Evolutionary conservation across 2,113 vertebrate genomes (phyloP).

Genomic region (Lichenostomus cassidix): DNA sequence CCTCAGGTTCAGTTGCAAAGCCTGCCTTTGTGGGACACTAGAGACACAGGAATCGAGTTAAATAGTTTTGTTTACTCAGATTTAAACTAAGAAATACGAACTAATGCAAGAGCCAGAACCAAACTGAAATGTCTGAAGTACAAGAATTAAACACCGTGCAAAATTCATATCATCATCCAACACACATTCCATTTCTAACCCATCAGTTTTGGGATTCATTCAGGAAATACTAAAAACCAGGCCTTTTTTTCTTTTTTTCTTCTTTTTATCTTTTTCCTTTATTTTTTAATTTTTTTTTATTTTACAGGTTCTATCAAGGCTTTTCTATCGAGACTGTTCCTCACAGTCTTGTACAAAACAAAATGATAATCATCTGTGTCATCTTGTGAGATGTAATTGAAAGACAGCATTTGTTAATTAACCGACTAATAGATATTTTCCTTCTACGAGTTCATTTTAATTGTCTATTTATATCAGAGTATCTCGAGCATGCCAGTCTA

Average conservation of each 20-base stretch:
- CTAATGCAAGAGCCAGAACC: conserved; percentile 18
- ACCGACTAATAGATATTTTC: neutral
- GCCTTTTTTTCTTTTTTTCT: neutral
- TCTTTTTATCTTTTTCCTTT: neutral
- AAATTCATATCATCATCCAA: conserved; percentile 50
- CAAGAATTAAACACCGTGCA: conserved; percentile 38
- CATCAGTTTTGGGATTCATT: conserved; percentile 60
- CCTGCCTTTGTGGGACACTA: conserved; percentile 48
- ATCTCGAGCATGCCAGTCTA: neutral
- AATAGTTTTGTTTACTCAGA: conserved; percentile 60
- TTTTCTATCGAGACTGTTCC: neutral
- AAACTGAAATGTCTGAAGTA: conserved; percentile 35
- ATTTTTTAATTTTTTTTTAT: neutral
- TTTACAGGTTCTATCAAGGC: neutral
- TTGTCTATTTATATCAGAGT: neutral
- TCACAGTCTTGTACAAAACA: neutral
- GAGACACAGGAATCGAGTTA: neutral
- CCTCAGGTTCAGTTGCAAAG: neutral
- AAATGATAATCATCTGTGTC: neutral
- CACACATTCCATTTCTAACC: conserved; percentile 60
- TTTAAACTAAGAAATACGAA: conserved; percentile 40
- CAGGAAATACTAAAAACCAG: conserved; percentile 60
- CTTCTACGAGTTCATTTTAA: neutral
- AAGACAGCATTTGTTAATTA: neutral
- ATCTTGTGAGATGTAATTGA: neutral